Evolutionary conservation across 2,888 invertebrate genomes (phyloP).

Genomic region (Abrostola triplasia): DNA sequence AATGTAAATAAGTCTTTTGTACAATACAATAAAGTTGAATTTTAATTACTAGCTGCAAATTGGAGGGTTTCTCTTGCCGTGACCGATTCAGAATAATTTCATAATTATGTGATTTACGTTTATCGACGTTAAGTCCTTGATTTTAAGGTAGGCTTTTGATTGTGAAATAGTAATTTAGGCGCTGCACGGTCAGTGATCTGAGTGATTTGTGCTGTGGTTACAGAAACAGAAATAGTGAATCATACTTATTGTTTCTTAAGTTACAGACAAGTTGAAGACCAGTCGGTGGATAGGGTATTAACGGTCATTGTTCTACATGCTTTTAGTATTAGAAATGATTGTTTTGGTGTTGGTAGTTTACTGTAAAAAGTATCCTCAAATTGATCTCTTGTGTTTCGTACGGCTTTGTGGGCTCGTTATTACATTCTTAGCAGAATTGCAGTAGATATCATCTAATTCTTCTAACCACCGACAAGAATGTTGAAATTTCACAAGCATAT

Average conservation of each 20-base stretch:
- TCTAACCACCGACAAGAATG: no score
- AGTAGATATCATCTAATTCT: no score
- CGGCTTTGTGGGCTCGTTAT: no score
- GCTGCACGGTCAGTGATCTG: slow-evolving; percentile 39
- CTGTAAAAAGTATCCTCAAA: no score
- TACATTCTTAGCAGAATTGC: no score
- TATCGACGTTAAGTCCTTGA: slow-evolving; percentile 7
- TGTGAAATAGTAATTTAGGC: slow-evolving; percentile 10
- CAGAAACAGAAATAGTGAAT: slow-evolving; percentile 25
- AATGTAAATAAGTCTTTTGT: background rate
- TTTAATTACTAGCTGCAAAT: slow-evolving; percentile 10
- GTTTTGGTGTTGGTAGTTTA: no score
- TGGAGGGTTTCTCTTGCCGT: slow-evolving; percentile 28
- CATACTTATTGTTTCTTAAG: slow-evolving; percentile 24
- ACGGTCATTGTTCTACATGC: background rate
- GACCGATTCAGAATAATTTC: slow-evolving; percentile 36
- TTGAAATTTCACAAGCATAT: no score
- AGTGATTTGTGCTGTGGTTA: slow-evolving; percentile 31
- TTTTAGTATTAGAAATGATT: no score
- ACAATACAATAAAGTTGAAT: slow-evolving; percentile 13
- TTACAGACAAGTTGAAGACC: slow-evolving; percentile 9
- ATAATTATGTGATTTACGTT: slow-evolving; percentile 3
- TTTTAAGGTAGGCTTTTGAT: slow-evolving; percentile 12
- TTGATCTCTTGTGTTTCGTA: no score
- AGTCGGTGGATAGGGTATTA: background rate